Evolutionary conservation across 2,797 vertebrate genomes (phyloP), one percentile per base, ranked within the genome.

Genomic region (Rhynchotus rufescens): DNA sequence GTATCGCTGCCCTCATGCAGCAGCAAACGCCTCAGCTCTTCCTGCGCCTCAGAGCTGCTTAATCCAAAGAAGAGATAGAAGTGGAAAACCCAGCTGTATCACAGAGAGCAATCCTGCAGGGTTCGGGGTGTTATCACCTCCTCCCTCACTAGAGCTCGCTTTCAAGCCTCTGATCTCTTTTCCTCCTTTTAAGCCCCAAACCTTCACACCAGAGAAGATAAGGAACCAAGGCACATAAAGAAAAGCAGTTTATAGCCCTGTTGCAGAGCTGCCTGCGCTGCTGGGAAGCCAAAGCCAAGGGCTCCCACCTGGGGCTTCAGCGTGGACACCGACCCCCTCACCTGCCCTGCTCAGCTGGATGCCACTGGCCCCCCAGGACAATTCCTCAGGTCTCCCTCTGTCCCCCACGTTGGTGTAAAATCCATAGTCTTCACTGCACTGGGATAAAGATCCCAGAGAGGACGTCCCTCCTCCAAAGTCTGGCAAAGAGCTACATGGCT

Each of bases 21-120:
- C 52, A 92, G 40, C 61, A 90, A 69, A 71, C 16, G 49, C 32
- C 73, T 54, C 57, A 59, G 78, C 36, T 51, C 78, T 45, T 36
- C 77, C 57, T 57, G 77, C 81, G 59, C 80, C 60, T 84, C 52
- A 84, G 26, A 92, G 77, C 52, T 71, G 83, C 84, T 89, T 93
- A 94, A 95, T 90, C 92, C 90, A 83, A 73, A 87, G 52, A 60
- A 51, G 51, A 89, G 83, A 81, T 86, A 71, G 67, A 84, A 59
- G 1, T 4, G 68, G 54, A 75, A 51, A 90, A 90, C 22, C 8
- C 16, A 8, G 40, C 80, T 30, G 67, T 23, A 54, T 57, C 57
- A 64, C 61, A 74, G 23, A 49, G 56, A 72, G n/a, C 56, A 93
- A 40, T 64, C 26, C 68, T 86, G 72, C 44, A 64, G 57, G 38